Base-by-base conservation (phyloP, 1,140 invertebrate genomes). In the Drosophila repleta region DNA sequence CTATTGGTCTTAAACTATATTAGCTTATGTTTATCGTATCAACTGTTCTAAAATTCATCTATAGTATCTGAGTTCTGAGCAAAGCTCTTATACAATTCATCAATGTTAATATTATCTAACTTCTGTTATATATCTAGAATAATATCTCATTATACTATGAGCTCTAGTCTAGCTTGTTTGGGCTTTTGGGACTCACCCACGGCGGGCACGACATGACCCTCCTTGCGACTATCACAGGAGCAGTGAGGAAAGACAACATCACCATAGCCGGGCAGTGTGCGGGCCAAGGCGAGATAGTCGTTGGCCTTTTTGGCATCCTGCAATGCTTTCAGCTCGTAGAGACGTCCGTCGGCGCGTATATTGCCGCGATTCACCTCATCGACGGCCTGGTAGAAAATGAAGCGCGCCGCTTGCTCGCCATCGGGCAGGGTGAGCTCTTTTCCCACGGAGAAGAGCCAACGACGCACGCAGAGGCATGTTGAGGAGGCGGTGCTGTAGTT, bases 401-500 rank as follows among this genome's bases (percentile, higher is more conserved):
- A 97, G 7, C 94, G 95, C 3, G 94, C 93, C 15, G 96, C 96
- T 79, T 93, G 93, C 45, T 92, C 80, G 60, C 93, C 93, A 10
- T 93, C 93, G 71, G 95, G 94, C 49, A 97, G 92, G 21, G 94
- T 93, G 13, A 96, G 93, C 92, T 98, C 97, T 79, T 94, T 94
- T 39, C 93, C 92, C 32, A 96, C 92, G 35, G 96, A 95, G 92
- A 99, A 99, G 21, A 99, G 92, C 98, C 98, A 99, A 92, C 97
- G 97, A 43, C 97, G 94, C 43, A 99, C 93, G 55, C 96, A 94
- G n/a, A 99, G 93, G 92, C 99, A 99, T 11, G 97, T 99, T 53
- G 97, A 97, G 24, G 97, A 98, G 20, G 98, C 98, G n/a, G 98
- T 99, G 70, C 97, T 98, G 90, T 99, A 99, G 93, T 99, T 99